Base-by-base conservation (phyloP, 2,113 vertebrate species). In the Sinosuthora webbiana region DNA sequence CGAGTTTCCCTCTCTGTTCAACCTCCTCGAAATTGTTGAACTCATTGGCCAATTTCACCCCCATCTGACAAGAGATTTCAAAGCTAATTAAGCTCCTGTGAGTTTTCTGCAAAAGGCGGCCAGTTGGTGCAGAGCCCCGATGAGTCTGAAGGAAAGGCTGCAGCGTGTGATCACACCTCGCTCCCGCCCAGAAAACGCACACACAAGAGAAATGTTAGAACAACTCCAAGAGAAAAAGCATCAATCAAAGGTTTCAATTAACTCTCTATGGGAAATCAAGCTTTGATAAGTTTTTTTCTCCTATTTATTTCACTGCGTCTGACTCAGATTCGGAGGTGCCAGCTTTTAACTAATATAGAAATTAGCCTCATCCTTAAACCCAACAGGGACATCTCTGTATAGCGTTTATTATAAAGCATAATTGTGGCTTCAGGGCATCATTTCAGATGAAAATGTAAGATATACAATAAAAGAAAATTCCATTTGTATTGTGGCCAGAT, bases 301-400 rank as follows among this genome's bases (percentile, higher is more conserved):
- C 0, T 81, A 78, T 90, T 94, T 93, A 92, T 97, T 95, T 89
- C 74, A 71, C 44, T 33, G 41, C 83, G 13, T 63, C 37, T 30
- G 76, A 88, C 68, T 94, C 50, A 7, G 79, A 93, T 96, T 88
- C 9, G 20, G 83, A 77, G 39, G 45, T 86, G 85, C 79, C 88
- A 90, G 71, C 56, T 95, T 96, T 93, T 96, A 96, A 93, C 90
- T 93, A 93, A 96, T 83, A 94, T 60, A 94, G 81, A 92, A 97
- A 90, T 92, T 95, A 95, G 47, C 79, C 57, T 92, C 85, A 81
- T 86, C 93, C 73, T 81, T 70, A 83, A 91, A 93, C 42, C 79
- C 95, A 90, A 90, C 67, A 67, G 93, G 87, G 92, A 93, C 56
- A 71, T 44, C 55, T 53, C 83, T 41, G 44, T 55, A 85, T 59